phyloP scores from a whole-genome alignment of 2,888 invertebrate species.

The Folsomia manolachei region DNA sequence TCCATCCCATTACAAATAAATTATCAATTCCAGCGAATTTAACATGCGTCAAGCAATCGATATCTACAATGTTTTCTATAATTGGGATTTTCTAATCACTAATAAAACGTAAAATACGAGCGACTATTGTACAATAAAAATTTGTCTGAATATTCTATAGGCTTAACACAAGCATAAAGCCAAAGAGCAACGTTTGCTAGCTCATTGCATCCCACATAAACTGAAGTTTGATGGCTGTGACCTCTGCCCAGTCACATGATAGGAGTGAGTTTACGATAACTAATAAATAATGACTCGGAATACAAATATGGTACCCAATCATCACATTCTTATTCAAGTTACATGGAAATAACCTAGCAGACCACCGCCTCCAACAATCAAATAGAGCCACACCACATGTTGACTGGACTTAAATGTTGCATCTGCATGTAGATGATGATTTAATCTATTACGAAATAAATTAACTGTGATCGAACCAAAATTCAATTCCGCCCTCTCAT shows the following conservation, averaged over 20 bases:
- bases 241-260: conserved; percentile 3
- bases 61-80: too few relatives aligned
- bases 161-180: too few relatives aligned
- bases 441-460: conserved; percentile 7
- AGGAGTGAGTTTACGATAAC: neutral
- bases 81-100: too few relatives aligned
- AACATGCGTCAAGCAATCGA: too few relatives aligned
- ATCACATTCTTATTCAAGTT: neutral
- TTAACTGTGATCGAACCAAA: neutral
- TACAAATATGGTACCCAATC: neutral
- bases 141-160: too few relatives aligned
- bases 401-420: too few relatives aligned
- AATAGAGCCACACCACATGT: too few relatives aligned
- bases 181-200: too few relatives aligned
- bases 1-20: too few relatives aligned
- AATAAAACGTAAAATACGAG: too few relatives aligned
- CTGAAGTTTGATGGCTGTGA: conserved; percentile 6
- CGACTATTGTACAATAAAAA: too few relatives aligned
- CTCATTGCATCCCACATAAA: conserved; percentile 6
- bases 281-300: neutral
- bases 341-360: neutral
- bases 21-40: too few relatives aligned
- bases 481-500: conserved; percentile 13
- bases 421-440: neutral
- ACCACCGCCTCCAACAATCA: neutral